A percentile compares a stretch with the other conserved stretches of the same genome.
phyloP scores from a whole-genome alignment of 2,888 invertebrate species.

The Poecilobothrus nobilitatus region DNA sequence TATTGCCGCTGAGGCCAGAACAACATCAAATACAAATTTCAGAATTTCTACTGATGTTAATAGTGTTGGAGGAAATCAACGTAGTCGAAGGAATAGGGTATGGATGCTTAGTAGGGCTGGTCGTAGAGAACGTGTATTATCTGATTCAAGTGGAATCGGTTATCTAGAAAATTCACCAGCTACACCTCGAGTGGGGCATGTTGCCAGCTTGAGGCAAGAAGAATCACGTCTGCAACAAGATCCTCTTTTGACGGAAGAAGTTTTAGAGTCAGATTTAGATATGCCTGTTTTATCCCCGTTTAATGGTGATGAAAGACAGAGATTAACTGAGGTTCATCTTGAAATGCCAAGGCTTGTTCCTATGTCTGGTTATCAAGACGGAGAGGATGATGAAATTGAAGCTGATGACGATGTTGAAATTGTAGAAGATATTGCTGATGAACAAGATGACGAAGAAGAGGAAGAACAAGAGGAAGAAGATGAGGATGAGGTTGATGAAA shows the following conservation, averaged over 20 bases:
- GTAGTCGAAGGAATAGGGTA: not conserved
- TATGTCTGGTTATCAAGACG: not conserved
- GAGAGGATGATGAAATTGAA: conserved; percentile 22
- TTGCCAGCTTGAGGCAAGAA: not conserved
- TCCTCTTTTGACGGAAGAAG: not conserved
- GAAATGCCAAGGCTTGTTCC: conserved; percentile 11
- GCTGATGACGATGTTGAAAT: conserved; percentile 22
- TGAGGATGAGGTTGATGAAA: conserved; percentile 21
- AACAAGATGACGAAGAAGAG: conserved; percentile 22
- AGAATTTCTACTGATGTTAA: not conserved
- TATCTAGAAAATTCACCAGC: not conserved
- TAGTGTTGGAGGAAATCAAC: not conserved
- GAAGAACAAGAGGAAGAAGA: conserved; percentile 24
- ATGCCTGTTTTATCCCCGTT: not conserved
- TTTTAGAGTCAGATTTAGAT: not conserved
- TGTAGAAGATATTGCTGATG: conserved; percentile 22
- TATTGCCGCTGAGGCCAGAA: not conserved
- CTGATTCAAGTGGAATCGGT: not conserved
- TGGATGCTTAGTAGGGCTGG: not conserved
- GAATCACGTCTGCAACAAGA: not conserved
- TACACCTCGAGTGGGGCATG: not conserved
- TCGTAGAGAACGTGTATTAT: not conserved
- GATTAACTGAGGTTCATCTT: conserved; percentile 1
- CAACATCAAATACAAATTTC: not conserved
- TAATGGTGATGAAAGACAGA: not conserved